These are phyloP conservation scores for Catagonus wagneri DNA, from an alignment of 2,113 vertebrate genomes.

Conservation along the genomic window DNA sequence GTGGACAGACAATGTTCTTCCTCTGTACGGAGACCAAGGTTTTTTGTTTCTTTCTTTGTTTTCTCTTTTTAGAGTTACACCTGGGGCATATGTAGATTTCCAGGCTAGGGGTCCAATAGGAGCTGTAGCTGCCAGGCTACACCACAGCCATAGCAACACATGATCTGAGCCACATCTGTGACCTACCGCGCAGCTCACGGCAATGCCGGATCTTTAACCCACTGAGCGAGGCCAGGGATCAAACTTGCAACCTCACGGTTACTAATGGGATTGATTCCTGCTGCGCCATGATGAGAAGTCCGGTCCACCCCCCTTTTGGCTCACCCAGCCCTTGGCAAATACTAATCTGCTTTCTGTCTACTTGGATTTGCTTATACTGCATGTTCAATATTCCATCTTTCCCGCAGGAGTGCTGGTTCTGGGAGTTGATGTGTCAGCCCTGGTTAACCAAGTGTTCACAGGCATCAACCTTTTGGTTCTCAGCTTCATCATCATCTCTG, in stretches of 20 bases:
- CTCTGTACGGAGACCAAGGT: not conserved
- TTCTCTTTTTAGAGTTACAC: not conserved
- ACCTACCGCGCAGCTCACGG: too few species aligned
- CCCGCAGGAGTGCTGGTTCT: constrained; percentile 91
- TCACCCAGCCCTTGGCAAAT: not conserved
- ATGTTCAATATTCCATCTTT: constrained; percentile 50
- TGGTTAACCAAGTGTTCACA: constrained; percentile 95
- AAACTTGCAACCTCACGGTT: too few species aligned
- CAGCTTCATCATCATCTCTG: constrained; percentile 91
- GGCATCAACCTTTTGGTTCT: constrained; percentile 93
- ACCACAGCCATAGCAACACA: too few species aligned
- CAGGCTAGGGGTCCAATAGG: too few species aligned
- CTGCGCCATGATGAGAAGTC: too few species aligned
- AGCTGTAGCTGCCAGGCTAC: too few species aligned
- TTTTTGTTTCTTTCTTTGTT: not conserved
- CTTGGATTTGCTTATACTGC: constrained; percentile 78
- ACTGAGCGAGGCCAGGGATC: too few species aligned
- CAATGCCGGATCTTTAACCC: too few species aligned
- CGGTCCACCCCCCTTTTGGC: not conserved
- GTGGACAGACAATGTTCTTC: not conserved
- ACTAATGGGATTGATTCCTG: too few species aligned
- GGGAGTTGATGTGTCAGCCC: constrained; percentile 93
- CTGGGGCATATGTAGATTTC: too few species aligned
- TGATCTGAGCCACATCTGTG: too few species aligned
- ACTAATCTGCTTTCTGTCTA: not conserved